phyloP scores from a whole-genome alignment of 2,797 vertebrate species.

The Toxotes lorentzi region DNA sequence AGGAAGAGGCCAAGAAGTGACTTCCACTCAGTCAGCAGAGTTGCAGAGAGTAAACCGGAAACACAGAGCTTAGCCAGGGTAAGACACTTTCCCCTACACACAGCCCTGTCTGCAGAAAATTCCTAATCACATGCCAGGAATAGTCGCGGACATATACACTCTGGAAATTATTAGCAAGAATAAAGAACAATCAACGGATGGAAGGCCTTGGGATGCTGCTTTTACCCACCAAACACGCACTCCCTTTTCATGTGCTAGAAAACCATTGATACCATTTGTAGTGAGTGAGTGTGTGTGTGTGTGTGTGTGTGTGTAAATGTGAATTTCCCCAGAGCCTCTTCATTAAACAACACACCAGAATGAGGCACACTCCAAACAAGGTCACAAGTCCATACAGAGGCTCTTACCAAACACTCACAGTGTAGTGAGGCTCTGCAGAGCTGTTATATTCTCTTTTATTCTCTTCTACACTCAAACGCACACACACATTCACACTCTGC shows the following conservation, averaged over 20 bases:
- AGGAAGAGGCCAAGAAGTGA: conserved; percentile 64
- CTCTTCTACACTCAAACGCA: conserved; percentile 44
- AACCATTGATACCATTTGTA: conserved; percentile 68
- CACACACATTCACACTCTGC: conserved; percentile 42
- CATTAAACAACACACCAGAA: conserved; percentile 72
- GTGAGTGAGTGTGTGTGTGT: conserved; percentile 29
- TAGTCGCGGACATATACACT: conserved; percentile 51
- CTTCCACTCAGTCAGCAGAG: conserved; percentile 73
- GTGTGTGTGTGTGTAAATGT: conserved; percentile 39
- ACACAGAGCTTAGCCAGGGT: conserved; percentile 57
- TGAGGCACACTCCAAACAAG: conserved; percentile 78
- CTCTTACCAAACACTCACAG: conserved; percentile 72
- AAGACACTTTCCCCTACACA: conserved; percentile 69
- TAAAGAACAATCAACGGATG: conserved; percentile 61
- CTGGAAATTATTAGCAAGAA: conserved; percentile 66
- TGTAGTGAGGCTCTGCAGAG: conserved; percentile 65
- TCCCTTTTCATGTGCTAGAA: conserved; percentile 63
- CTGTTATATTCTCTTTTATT: conserved; percentile 78
- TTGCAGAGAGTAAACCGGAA: conserved; percentile 56
- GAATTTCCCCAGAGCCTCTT: conserved; percentile 71
- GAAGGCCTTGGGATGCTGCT: conserved; percentile 66
- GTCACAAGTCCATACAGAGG: conserved; percentile 75
- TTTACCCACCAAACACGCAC: conserved; percentile 58
- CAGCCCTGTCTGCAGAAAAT: conserved; percentile 51
- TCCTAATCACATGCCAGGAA: conserved; percentile 65